These are phyloP conservation scores for Serinus canaria DNA, from an alignment of 2,113 vertebrate species.

Conservation along the genomic window DNA sequence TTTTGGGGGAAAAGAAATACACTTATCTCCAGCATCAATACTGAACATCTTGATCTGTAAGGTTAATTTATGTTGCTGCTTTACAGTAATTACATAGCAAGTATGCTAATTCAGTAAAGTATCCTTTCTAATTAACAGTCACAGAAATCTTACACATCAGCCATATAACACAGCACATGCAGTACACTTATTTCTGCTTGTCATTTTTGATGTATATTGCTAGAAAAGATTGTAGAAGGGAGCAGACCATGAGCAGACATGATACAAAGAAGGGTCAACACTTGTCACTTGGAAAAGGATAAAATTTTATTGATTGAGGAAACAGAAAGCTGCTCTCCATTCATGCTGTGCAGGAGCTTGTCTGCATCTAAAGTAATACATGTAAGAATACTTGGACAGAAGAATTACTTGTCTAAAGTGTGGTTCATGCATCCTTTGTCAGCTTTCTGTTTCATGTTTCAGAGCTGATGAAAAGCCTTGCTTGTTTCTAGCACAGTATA, in stretches of 20 bases:
- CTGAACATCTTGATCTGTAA: conserved; percentile 2
- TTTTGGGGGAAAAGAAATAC: neutral
- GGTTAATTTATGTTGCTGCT: conserved; percentile 36
- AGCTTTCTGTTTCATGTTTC: conserved; percentile 6
- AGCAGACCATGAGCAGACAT: neutral
- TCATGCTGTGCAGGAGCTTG: neutral
- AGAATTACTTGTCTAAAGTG: neutral
- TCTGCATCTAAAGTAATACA: conserved; percentile 25
- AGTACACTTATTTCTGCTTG: neutral
- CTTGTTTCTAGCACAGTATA: neutral
- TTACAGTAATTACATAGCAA: conserved; percentile 25
- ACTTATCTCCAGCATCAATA: neutral
- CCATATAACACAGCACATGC: neutral
- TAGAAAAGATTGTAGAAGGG: conserved; percentile 6
- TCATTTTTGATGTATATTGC: conserved; percentile 31
- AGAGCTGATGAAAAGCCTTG: neutral
- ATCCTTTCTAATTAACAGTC: conserved; percentile 51
- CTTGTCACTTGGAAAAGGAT: conserved; percentile 37
- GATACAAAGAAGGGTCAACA: conserved; percentile 11
- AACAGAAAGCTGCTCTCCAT: neutral
- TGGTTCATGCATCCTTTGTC: neutral
- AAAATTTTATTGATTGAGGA: conserved; percentile 27
- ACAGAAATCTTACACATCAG: neutral
- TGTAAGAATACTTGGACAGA: neutral
- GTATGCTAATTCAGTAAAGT: conserved; percentile 32